Evolutionary conservation across 92 coral and sea anemone species (phyloP), one percentile per base, ranked within the genome.

Genomic region (Bergia puertoricense): DNA sequence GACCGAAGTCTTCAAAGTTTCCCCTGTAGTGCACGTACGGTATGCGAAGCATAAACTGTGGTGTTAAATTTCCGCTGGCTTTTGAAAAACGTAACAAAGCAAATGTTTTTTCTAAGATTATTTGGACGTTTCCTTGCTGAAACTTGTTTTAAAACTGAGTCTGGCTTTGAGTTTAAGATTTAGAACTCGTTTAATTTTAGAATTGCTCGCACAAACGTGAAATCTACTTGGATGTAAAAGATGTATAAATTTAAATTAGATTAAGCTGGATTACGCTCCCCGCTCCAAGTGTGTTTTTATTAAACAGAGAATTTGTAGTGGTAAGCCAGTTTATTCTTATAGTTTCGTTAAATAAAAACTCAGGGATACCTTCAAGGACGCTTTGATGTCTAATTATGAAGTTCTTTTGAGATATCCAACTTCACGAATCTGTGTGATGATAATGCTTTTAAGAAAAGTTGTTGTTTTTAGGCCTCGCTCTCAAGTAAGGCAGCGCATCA

Each of bases 211-310:
- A 41, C 77, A 71, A 81, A 81, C 50, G 51, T 41, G 22, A 68
- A 46, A 44, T 43, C 76, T 43, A n/a, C 78, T 36, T 5, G 77
- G 44, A 67, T 45, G 36, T 50, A 80, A 37, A 57, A 69, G 43
- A 38, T 72, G 87, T 69, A 69, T 18, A 84, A 84, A 84, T 68
- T 84, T 74, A 84, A 84, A 84, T 84, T 84, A 84, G 87, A 84
- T 84, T 84, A 84, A 39, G 66, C 54, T 75, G 56, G 59, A 84
- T 84, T 81, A 62, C 59, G 50, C 74, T 62, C 65, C 42, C 39
- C 8, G 56, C 62, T 20, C 85, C n/a, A 81, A 59, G 74, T 62
- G 85, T 81, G 83, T 79, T 79, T 79, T 79, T 51, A 36, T 23
- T 79, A 23, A 50, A 79, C 62, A 43, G 22, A 79, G 39, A 30